Conservation (phyloP, 2,888 invertebrate species). For the Hirtodrosophila alboralis region DNA sequence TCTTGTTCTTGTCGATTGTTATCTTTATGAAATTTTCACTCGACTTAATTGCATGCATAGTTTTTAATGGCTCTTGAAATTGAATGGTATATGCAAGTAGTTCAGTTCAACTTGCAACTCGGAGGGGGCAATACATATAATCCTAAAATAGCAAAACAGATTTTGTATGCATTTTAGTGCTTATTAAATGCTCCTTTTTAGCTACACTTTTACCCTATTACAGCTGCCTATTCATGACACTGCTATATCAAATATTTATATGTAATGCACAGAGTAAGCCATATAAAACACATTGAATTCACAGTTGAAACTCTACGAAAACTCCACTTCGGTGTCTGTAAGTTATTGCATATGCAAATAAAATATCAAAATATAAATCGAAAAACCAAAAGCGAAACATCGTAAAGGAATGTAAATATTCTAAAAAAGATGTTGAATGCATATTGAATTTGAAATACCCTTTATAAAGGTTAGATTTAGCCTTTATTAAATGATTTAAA, state of each 20-base stretch:
- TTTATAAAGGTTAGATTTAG: not conserved
- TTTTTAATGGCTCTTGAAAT: constrained; percentile 79
- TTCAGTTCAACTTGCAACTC: constrained; percentile 12
- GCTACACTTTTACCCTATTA: constrained; percentile 2
- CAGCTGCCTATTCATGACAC: constrained; percentile 49
- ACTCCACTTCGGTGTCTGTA: constrained; percentile 39
- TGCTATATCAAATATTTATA: constrained; percentile 52
- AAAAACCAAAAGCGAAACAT: constrained; percentile 35
- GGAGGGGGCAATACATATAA: constrained; percentile 30
- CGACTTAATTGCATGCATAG: constrained; percentile 79
- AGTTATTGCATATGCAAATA: constrained; percentile 72
- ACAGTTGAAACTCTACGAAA: constrained; percentile 15
- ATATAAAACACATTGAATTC: constrained; percentile 37
- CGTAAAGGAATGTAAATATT: not conserved
- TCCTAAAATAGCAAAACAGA: constrained; percentile 49
- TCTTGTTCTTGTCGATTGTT: constrained; percentile 77
- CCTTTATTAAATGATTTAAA: no score
- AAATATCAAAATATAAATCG: constrained; percentile 59
- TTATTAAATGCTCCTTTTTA: constrained; percentile 62
- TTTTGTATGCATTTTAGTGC: constrained; percentile 61
- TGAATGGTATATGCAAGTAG: constrained; percentile 37
- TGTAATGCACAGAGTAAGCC: constrained; percentile 29
- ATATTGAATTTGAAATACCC: not conserved
- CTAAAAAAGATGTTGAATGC: fast-evolving
- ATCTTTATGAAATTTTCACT: constrained; percentile 79